Evolutionary conservation across 64 coral and sea anemone genomes (phyloP), one percentile per base, ranked within the genome.

Genomic region (Stylophora pistillata): DNA sequence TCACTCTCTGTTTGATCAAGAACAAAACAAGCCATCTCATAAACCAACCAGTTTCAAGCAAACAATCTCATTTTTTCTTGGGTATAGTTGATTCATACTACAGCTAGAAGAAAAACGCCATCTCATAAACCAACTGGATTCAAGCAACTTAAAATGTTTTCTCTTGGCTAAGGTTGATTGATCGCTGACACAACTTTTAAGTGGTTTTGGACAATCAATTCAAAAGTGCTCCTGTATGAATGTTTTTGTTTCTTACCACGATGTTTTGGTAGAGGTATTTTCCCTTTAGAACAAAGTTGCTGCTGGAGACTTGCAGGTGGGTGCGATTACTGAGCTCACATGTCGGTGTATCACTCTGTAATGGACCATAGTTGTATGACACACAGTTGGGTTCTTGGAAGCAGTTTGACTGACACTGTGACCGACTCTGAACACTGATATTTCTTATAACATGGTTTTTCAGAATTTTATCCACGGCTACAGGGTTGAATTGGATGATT

Each of bases 331-430:
- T 80, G 11, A 89, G 53, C 23, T 80, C 87, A 17, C 87, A 89
- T 30, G 53, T 11, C 13, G 47, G 61, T 1, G 25, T 15, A 28
- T 54, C 78, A 23, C 62, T 53, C 21, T 68, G 15, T 32, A 28
- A 9, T 12, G 75, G 87, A 9, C 87, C 87, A 29, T 56, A 71
- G 31, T 89, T 80, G 75, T 72, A 79, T 25, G 87, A 89, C 41
- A 89, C 87, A 28, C 87, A 89, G 9, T 28, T 34, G 16, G 76
- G 52, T 55, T 79, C 58, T 2, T 21, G 53, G 4, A 71, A 78
- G 55, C 87, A 89, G 17, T 23, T 25, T 30, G 71, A 32, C 30
- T 71, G 7, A n/a, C 87, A 89, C 59, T 56, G 16, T 27, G 58
- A 30, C 3, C 70, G 25, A 0, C 31, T 15, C 16, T 11, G 25